A percentile compares a stretch with the other conserved stretches of the same genome.
Evolutionary conservation across 2,888 invertebrate species (phyloP).

Genomic region (Ceraclea dissimilis): DNA sequence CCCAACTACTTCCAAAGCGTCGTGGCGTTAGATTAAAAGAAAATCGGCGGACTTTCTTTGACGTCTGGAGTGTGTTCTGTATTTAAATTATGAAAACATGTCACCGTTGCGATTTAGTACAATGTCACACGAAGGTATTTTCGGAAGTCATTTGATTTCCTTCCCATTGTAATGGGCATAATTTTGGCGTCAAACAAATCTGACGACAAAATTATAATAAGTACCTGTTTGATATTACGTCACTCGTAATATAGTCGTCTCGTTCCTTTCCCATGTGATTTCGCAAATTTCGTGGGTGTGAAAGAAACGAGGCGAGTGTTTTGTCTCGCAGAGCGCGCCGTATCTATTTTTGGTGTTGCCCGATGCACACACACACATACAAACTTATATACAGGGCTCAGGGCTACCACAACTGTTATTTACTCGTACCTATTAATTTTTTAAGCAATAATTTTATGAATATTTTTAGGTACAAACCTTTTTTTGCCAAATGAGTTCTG

Average conservation of each 20-base stretch:
- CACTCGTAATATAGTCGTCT: background rate
- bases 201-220: too few relatives aligned
- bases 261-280: background rate
- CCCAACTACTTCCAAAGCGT: too few relatives aligned
- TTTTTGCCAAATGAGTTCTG: too few relatives aligned
- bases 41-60: too few relatives aligned
- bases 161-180: background rate
- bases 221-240: background rate
- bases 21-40: too few relatives aligned
- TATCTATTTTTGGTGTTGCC: conserved; percentile 25
- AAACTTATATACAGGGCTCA: too few relatives aligned
- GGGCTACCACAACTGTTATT: background rate
- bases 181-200: background rate
- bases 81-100: too few relatives aligned
- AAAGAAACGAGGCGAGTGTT: conserved; percentile 5
- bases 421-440: too few relatives aligned
- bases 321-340: conserved; percentile 11
- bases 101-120: too few relatives aligned
- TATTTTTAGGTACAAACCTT: too few relatives aligned
- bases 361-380: background rate
- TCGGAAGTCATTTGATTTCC: conserved; percentile 11
- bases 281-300: conserved; percentile 3
- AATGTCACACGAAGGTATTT: conserved; percentile 1
- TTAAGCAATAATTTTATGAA: too few relatives aligned
- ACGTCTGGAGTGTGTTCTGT: too few relatives aligned